Base-by-base conservation (phyloP, 2,113 vertebrate genomes). In the Tachycineta bicolor region DNA sequence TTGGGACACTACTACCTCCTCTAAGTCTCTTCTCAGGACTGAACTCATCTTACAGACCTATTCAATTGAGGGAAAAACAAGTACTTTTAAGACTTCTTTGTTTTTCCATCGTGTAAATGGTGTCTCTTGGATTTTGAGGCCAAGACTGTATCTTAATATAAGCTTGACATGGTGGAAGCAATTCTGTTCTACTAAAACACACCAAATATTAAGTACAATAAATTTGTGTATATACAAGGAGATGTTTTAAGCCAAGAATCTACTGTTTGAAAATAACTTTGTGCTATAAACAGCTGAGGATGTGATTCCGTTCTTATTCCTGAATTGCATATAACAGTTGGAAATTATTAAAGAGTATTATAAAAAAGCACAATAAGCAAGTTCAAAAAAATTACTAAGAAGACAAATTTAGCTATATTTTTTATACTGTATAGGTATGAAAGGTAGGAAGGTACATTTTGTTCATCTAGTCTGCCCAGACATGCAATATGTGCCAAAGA, bases 381-480 rank as follows among this genome's bases (percentile, higher is more conserved):
- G 67, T 90, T 85, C 50, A 90, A 94, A 89, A 89, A 83, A 89
- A 91, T 73, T 94, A 93, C 46, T n/a, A 85, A 83, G 70, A 39
- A 95, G 73, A 59, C 74, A 90, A 94, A 96, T 84, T 77, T 33
- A 80, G 70, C 39, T 59, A 34, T 67, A 91, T 94, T 95, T 95
- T 93, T 95, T 77, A 95, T 87, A 87, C 23, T 49, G 23, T 56
- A 47, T 37, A 85, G 65, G 63, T 83, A 91, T 83, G 59, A 91
- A 86, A 74, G 46, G 29, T 87, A 93, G 34, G 47, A 96, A 84
- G 74, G 82, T 67, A 65, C 55, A 83, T 94, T 90, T 85, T 47
- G 28, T 83, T 89, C 83, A 87, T 86, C 86, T 83, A 74, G 63
- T 63, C 84, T 93, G 58, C 37, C 59, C 3, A 10, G 78, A 89